Conservation (phyloP, 2,888 invertebrate genomes). For the Drosophila monieri region DNA sequence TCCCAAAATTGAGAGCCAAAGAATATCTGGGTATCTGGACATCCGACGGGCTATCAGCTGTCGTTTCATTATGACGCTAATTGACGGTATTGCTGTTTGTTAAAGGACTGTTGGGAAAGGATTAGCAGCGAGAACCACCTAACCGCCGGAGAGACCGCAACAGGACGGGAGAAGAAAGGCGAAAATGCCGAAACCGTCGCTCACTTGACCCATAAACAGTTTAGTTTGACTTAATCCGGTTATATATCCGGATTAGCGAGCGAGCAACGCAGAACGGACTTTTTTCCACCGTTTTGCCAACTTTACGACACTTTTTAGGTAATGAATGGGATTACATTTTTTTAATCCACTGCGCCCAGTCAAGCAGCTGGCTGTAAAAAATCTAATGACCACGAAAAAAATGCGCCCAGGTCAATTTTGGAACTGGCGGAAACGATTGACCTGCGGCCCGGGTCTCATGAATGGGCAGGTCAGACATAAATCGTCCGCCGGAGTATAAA, state of each 20-base stretch:
- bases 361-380: slow-evolving; percentile 55
- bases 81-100: slow-evolving; percentile 34
- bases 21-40: slow-evolving; percentile 8
- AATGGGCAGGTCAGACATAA: slow-evolving; percentile 67
- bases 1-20: slow-evolving; percentile 47
- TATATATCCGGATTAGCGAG: slow-evolving; percentile 65
- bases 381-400: slow-evolving; percentile 47
- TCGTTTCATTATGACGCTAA: slow-evolving; percentile 66
- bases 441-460: slow-evolving; percentile 55
- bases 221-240: slow-evolving; percentile 61
- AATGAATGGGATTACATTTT: slow-evolving; percentile 73
- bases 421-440: slow-evolving; percentile 25
- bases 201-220: slow-evolving; percentile 66
- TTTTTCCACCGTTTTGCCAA: slow-evolving; percentile 15
- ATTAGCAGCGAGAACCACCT: slow-evolving; percentile 50
- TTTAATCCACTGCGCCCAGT: slow-evolving; percentile 61
- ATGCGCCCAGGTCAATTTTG: slow-evolving; percentile 18
- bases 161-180: too few species aligned
- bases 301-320: slow-evolving; percentile 73
- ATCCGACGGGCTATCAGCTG: slow-evolving; percentile 58
- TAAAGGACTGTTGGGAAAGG: slow-evolving; percentile 38
- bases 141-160: background rate
- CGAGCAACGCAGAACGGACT: slow-evolving; percentile 6
- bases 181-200: background rate
- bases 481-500: slow-evolving; percentile 48